Evolutionary conservation across 2,888 invertebrate genomes (phyloP).

Genomic region (Lasioglossum zephyrum): DNA sequence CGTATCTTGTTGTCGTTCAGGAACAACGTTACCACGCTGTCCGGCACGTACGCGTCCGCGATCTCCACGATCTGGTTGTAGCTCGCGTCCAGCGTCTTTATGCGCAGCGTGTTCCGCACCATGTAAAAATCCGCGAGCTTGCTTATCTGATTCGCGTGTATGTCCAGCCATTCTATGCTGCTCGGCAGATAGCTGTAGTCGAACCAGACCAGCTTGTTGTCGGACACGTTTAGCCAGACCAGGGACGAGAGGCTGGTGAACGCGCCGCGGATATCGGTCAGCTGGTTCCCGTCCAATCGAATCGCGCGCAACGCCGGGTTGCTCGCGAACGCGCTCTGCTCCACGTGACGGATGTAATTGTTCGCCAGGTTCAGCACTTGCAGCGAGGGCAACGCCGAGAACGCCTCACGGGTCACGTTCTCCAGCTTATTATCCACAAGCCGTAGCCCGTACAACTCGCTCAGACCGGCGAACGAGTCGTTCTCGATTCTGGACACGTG

Average conservation of each 20-base stretch:
- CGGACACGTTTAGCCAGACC: conserved; percentile 92
- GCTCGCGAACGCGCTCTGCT: conserved; percentile 91
- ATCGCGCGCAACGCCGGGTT: conserved; percentile 91
- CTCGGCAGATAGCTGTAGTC: conserved; percentile 92
- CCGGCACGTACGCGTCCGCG: conserved; percentile 89
- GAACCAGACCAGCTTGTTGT: conserved; percentile 91
- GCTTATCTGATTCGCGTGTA: conserved; percentile 92
- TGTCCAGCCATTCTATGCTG: conserved; percentile 92
- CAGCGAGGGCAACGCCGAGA: conserved; percentile 89
- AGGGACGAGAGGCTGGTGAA: conserved; percentile 90
- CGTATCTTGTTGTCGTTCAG: conserved; percentile 91
- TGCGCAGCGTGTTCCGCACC: conserved; percentile 87
- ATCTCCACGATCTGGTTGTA: conserved; percentile 89
- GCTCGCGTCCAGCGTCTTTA: conserved; percentile 92
- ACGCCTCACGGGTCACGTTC: conserved; percentile 91
- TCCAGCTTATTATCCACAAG: conserved; percentile 92
- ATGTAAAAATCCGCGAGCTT: conserved; percentile 91
- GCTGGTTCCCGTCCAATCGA: conserved; percentile 91
- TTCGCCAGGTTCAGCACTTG: conserved; percentile 92
- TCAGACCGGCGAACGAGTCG: conserved; percentile 90
- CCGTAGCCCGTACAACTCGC: conserved; percentile 90
- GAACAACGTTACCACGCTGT: conserved; percentile 89
- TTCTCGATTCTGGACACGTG: conserved; percentile 89
- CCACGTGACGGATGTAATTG: conserved; percentile 91
- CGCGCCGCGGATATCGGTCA: conserved; percentile 91